Base-by-base conservation (phyloP, 2,113 vertebrate species). In the Alaudala cheleensis region DNA sequence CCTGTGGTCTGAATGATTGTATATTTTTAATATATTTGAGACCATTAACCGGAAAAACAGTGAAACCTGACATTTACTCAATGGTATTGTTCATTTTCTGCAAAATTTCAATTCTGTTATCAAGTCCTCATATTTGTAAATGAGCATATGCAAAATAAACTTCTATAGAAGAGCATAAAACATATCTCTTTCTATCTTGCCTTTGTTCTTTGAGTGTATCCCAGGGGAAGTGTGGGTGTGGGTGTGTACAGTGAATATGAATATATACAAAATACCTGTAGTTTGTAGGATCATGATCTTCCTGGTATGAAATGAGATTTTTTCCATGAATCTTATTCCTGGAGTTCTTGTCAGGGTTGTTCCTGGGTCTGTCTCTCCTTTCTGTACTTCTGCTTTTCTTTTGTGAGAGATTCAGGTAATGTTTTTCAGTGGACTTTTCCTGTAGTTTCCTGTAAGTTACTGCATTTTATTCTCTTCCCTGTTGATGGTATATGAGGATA, bases 161-260 rank as follows among this genome's bases (percentile, higher is more conserved):
- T 73, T 81, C 31, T 49, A 16, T 15, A 21, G 20, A 71, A 56
- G 24, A 50, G 9, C 44, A 17, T 22, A 45, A 91, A 78, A n/a
- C 6, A 20, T 31, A 9, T 23, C 2, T 57, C 8, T 21, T 54
- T 80, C 53, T 70, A 12, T 61, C n/a, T 39, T 37, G 6, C 23
- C 54, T 86, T 82, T 44, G 14, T 6, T 76, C 31, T 58, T 76
- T 60, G 31, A 49, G 14, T 33, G 21, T 21, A 26, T 47, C 34
- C 40, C 62, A n/a, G 5, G 9, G 14, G 6, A 66, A 0, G 0
- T 34, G 21, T 14, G 2, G 13, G 21, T 4, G 1, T 49, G n/a
- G n/a, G 4, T 62, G 10, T 37, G 13, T 23, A 28, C 5, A 65
- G 10, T 53, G 15, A 34, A 18, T 62, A 39, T 4, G 1, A 40